Evolutionary conservation across 2,113 vertebrate genomes (phyloP), one percentile per base, ranked within the genome.

Genomic region (Rhinichthys klamathensis): DNA sequence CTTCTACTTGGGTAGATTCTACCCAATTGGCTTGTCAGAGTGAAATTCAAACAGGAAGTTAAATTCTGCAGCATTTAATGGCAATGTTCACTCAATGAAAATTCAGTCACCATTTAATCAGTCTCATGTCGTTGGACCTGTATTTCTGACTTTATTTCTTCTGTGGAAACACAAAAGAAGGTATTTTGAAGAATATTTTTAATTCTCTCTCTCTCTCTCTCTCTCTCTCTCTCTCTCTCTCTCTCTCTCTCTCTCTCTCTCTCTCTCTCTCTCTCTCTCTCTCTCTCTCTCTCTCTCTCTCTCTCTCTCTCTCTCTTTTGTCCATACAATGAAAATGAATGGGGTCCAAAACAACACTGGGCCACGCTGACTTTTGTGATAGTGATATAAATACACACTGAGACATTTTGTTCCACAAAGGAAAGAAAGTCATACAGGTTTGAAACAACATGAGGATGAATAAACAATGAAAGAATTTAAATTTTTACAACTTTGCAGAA

Each of bases 31-130:
- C 70, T 73, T 13, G 23, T n/a, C 70, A 73, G 41, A 73, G 21
- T 72, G 41, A 73, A 73, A 41, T 72, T n/a, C 35, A 73, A 73
- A n/a, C 38, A 73, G 41, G 21, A 72, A 16, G 69, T 23, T n/a
- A 12, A 61, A n/a, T 18, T 54, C 51, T 2, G 5, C 51, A 21
- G 51, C 18, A 54, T 54, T 54, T 54, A 54, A 54, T 18, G 16
- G 5, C 4, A 54, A 18, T 18, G 51, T 6, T 54, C 51, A 18
- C 5, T 54, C 5, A 54, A 18, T 54, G 1, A 54, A 18, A 6
- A 54, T 16, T 54, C 5, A 5, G 49, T 18, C 15, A 51, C 49
- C 15, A 6, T 16, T 18, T 49, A 13, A 65, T 35, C 15, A 21
- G 30, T 6, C 13, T 32, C 6, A 1, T 67, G 63, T 67, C 46